Evolutionary conservation across 2,888 invertebrate species (phyloP), one percentile per base, ranked within the genome.

Genomic region (Dioctria rufipes): DNA sequence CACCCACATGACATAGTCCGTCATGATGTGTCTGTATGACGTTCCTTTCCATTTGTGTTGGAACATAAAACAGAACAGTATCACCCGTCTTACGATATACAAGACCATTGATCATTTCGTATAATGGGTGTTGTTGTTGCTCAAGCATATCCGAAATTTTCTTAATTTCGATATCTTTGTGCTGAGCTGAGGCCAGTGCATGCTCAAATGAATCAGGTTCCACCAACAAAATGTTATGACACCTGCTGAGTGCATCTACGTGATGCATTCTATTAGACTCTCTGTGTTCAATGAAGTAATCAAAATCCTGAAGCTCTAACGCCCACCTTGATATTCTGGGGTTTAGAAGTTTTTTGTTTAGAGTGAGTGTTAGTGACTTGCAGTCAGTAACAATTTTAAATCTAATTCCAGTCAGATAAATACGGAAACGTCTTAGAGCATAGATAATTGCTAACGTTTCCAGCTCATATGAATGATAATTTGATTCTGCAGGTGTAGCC

Each of bases 401-500:
- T n/a, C n/a, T n/a, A n/a, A n/a, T n/a, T n/a, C n/a, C n/a, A n/a
- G n/a, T n/a, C 5, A 80, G 83, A 11, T 86, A 86, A 25, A 84
- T 69, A 5, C 83, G 83, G 80, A 86, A 85, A 65, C 84, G 58
- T 67, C 84, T 78, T 8, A 85, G 60, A 0, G 85, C 81, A 80
- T 85, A 85, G 58, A 86, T 81, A 5, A 85, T 84, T 2, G 85
- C 83, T 42, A 86, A 69, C 0, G 83, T 83, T 83, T 86, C 85
- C 5, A 87, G 79, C 71, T 86, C 86, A 81, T 82, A 86, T 73
- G 84, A 84, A 73, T 85, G 84, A 71, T 83, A 85, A 66, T 84
- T 83, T 9, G 83, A 51, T 66, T 86, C 85, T 2, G 80, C 46
- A 5, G 71, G 78, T 3, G 84, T 83, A 1, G 85, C 85, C 73